Evolutionary conservation across 2,113 vertebrate species (phyloP), one percentile per base, ranked within the genome.

Genomic region (Microcebus griseorufus): DNA sequence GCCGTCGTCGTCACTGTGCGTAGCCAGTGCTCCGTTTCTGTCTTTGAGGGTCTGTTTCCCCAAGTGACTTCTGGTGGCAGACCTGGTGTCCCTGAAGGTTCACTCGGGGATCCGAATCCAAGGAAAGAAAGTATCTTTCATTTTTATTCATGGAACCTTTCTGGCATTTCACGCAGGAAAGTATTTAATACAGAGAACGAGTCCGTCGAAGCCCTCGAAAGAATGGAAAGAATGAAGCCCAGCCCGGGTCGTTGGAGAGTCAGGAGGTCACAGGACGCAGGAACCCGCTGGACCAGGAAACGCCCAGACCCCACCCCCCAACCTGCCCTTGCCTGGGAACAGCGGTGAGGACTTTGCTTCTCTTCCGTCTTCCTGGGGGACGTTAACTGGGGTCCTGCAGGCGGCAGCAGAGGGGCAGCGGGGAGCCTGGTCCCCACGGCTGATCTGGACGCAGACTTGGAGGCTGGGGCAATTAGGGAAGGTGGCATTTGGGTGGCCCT

Each of bases 381-480:
- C 34, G 39, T 8, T 9, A 58, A 23, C 67, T 64, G n/a, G n/a
- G 13, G 16, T 17, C 32, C 6, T 10, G 10, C 51, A 3, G 51
- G 9, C 3, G 9, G 69, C 29, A 16, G 69, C 23, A 39, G 13
- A 27, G 3, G 25, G 75, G 42, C 12, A 9, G 55, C 9, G 1
- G 1, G 17, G n/a, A 39, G 75, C 55, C 0, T 0, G 32, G 73
- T 53, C 42, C 42, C 64, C 39, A 34, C 70, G 14, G 39, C 11
- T 13, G 25, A 2, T 5, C n/a, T 42, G 78, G 23, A 5, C 11
- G 1, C 0, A 4, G 3, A 4, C 1, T 34, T 11, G 11, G 6
- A 64, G 65, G 27, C n/a, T 11, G 9, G 27, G 25, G 34, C 20
- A 20, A 53, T 42, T 18, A 18, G 62, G 76, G 55, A 55, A 81